A percentile compares a stretch with the other conserved stretches of the same genome.
phyloP scores from a whole-genome alignment of 1,140 invertebrate species.

The Drosophila murphyi region DNA sequence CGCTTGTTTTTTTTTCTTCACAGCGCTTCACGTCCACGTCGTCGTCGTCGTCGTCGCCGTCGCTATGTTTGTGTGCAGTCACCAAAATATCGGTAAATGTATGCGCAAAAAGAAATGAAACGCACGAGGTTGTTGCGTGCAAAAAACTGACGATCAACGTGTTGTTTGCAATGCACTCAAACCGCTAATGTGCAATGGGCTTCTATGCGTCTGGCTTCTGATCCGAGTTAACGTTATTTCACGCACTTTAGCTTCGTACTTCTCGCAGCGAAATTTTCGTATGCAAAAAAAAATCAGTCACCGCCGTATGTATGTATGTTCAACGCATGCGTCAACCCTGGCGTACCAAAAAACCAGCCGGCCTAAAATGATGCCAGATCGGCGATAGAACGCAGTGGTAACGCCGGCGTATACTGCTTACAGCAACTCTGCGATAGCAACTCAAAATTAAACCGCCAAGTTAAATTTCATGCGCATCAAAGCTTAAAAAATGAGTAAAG shows the following conservation, averaged over 20 bases:
- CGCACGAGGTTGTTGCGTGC: constrained; percentile 46
- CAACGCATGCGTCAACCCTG: constrained; percentile 41
- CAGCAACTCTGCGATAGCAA: neutral
- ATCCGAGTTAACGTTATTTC: constrained; percentile 31
- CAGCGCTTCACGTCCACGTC: constrained; percentile 33
- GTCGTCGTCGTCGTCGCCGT: constrained; percentile 31
- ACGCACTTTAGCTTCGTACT: constrained; percentile 36
- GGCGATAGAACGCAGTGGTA: neutral
- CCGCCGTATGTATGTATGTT: constrained; percentile 30
- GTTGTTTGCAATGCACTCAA: constrained; percentile 35
- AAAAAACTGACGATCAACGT: constrained; percentile 64
- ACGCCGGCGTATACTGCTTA: neutral
- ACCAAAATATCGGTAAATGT: constrained; percentile 76
- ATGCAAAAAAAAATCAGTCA: constrained; percentile 42
- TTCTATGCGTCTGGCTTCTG: constrained; percentile 26
- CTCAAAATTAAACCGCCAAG: neutral
- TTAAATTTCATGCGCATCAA: neutral
- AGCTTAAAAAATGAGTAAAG: no score
- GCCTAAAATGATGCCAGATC: constrained; percentile 10
- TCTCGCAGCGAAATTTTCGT: constrained; percentile 44
- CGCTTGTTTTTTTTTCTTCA: constrained; percentile 42
- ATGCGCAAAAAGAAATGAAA: constrained; percentile 61
- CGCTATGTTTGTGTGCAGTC: constrained; percentile 35
- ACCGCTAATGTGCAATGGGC: constrained; percentile 27
- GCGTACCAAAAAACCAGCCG: constrained; percentile 28